Evolutionary conservation across 1,140 invertebrate genomes (phyloP).

Genomic region (Drosophila nigrodunni): DNA sequence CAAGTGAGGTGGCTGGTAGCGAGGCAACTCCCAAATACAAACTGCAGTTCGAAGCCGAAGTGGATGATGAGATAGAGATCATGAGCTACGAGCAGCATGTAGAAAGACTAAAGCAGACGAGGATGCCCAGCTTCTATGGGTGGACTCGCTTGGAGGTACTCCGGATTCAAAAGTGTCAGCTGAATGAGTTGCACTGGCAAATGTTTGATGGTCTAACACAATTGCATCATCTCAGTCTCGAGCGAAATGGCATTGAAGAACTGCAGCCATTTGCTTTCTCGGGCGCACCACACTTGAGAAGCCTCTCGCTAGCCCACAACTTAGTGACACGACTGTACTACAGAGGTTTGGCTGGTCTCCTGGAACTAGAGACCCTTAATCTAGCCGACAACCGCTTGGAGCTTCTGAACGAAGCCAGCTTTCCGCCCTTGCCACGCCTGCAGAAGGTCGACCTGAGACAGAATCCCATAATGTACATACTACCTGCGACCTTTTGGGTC

Average conservation of each 20-base stretch:
- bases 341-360: slow-evolving; percentile 88
- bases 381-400: slow-evolving; percentile 88
- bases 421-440: slow-evolving; percentile 89
- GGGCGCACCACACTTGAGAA: slow-evolving; percentile 87
- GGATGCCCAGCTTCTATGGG: slow-evolving; percentile 86
- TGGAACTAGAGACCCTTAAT: slow-evolving; percentile 88
- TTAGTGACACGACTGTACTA: slow-evolving; percentile 88
- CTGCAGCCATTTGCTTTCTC: slow-evolving; percentile 89
- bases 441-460: slow-evolving; percentile 87
- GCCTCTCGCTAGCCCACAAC: slow-evolving; percentile 88
- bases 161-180: slow-evolving; percentile 86
- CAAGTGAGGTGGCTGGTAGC: slow-evolving; percentile 50
- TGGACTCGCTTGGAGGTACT: slow-evolving; percentile 86
- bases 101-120: slow-evolving; percentile 85
- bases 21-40: slow-evolving; percentile 45
- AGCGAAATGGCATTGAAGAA: slow-evolving; percentile 87
- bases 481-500: slow-evolving; percentile 90
- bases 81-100: slow-evolving; percentile 88
- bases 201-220: slow-evolving; percentile 88
- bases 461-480: slow-evolving; percentile 89
- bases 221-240: slow-evolving; percentile 87
- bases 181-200: slow-evolving; percentile 88
- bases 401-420: slow-evolving; percentile 88
- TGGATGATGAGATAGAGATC: slow-evolving; percentile 85
- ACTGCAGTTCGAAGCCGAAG: slow-evolving; percentile 51